Evolutionary conservation across 2,113 vertebrate genomes (phyloP).

Genomic region (Rhinolophus sinicus): DNA sequence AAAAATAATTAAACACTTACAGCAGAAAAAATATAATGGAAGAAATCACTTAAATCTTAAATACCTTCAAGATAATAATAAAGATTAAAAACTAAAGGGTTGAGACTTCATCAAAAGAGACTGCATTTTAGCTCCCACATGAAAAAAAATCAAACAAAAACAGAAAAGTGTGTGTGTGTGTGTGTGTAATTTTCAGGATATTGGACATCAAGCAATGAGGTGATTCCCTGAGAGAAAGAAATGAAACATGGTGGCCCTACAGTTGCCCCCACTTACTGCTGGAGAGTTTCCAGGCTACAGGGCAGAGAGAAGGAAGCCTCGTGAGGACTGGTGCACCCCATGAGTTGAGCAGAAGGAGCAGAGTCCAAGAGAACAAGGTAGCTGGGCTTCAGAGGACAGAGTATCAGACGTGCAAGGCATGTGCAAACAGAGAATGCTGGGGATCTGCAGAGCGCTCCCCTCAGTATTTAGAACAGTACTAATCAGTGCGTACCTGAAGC

Average conservation of each 20-base stretch:
- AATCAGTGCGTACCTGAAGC: neutral
- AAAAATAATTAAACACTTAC: neutral
- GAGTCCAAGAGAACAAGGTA: neutral
- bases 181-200: neutral
- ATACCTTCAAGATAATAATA: neutral
- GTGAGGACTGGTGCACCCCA: no score
- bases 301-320: neutral
- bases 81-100: neutral
- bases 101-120: neutral
- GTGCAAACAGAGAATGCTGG: neutral
- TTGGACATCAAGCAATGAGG: neutral
- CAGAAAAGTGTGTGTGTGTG: no score
- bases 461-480: neutral
- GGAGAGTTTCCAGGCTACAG: neutral
- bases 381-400: neutral
- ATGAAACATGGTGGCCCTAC: fast-evolving
- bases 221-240: neutral
- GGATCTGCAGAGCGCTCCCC: neutral
- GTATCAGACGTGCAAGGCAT: neutral
- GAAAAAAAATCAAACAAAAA: neutral
- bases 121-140: neutral
- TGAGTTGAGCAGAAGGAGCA: neutral
- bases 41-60: neutral
- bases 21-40: neutral
- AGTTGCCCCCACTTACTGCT: neutral